Evolutionary conservation across 2,113 vertebrate genomes (phyloP).

Genomic region (Rhea americana): DNA sequence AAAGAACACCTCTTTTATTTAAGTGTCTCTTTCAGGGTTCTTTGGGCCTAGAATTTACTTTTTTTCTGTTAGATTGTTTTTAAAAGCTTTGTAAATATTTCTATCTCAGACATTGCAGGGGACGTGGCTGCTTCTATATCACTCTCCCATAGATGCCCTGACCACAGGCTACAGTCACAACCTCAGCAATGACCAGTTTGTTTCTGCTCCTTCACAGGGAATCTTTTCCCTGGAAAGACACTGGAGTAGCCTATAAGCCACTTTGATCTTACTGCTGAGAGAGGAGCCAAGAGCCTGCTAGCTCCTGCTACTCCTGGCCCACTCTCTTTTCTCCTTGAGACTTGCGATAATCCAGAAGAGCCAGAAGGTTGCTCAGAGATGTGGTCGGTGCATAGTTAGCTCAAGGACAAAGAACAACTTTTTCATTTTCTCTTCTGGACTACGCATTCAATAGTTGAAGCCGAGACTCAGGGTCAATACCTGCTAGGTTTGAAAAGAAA

Average conservation of each 20-base stretch:
- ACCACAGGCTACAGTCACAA: not conserved
- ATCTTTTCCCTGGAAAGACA: not conserved
- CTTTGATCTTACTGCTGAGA: not conserved
- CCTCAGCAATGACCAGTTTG: not conserved
- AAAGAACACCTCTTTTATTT: not conserved
- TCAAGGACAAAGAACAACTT: not conserved
- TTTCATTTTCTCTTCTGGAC: not conserved
- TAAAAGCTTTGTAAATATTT: not conserved
- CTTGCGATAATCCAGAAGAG: not conserved
- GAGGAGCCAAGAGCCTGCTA: rapidly evolving
- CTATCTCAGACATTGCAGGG: not conserved
- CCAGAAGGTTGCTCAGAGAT: not conserved
- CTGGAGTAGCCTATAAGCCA: not conserved
- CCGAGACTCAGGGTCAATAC: not conserved
- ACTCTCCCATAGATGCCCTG: rapidly evolving
- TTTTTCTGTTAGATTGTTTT: not conserved
- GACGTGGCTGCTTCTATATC: not conserved
- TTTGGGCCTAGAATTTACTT: not conserved
- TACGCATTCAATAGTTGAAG: not conserved
- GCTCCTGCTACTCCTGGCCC: not conserved
- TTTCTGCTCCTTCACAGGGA: not conserved
- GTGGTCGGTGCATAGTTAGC: rapidly evolving
- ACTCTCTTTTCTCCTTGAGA: not conserved
- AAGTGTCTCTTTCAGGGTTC: not conserved
- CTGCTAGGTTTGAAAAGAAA: not conserved